phyloP scores from a whole-genome alignment of 64 coral and sea anemone genomes.

The Dendrophyllia cribrosa region DNA sequence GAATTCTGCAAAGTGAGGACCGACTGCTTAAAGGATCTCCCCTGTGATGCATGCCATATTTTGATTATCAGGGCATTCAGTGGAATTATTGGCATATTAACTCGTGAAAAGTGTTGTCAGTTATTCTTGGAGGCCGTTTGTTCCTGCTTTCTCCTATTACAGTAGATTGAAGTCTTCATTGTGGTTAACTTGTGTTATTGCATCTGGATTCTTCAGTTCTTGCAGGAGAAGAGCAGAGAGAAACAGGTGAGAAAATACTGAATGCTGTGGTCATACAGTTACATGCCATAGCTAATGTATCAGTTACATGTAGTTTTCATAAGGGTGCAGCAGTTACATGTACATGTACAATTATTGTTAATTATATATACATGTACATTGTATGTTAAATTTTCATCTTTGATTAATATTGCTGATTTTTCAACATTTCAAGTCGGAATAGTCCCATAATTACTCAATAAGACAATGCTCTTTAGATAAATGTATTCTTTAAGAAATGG shows the following conservation, averaged over 20 bases:
- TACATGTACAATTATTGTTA: no score
- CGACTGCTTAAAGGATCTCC: background rate
- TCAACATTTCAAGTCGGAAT: no score
- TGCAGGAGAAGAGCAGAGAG: background rate
- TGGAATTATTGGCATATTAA: background rate
- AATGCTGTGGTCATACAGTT: no score
- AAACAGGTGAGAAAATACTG: background rate
- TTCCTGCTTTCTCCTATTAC: background rate
- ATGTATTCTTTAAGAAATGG: no score
- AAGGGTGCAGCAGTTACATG: no score
- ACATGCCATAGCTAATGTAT: no score
- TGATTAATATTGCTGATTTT: no score
- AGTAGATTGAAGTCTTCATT: constrained; percentile 29
- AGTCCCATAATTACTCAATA: no score
- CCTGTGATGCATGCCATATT: background rate
- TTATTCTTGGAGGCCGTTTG: background rate
- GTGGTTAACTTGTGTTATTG: constrained; percentile 26
- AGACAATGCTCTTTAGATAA: no score
- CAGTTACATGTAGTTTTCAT: no score
- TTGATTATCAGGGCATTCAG: background rate
- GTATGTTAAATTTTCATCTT: no score
- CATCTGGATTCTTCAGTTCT: constrained; percentile 47
- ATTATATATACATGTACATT: no score
- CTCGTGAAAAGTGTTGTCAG: background rate
- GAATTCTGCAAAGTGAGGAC: background rate